Conservation (phyloP, 2,113 vertebrate genomes). For the Arvicanthis niloticus region DNA sequence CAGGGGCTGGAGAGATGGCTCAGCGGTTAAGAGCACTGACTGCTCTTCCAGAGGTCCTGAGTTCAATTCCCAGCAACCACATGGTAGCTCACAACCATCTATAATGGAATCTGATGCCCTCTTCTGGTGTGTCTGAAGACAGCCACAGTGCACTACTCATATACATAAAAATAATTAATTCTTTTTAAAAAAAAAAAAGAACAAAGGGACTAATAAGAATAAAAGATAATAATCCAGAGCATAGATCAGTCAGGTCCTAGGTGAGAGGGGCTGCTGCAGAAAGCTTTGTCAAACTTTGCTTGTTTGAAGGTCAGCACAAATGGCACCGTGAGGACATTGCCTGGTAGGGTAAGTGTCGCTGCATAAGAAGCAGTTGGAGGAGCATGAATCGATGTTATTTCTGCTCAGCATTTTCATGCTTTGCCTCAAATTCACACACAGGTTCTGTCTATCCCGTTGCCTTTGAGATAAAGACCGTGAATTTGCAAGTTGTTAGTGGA, state of each 20-base stretch:
- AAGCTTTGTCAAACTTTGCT: background rate
- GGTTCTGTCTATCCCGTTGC: background rate
- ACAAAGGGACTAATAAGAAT: background rate
- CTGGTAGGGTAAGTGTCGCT: background rate
- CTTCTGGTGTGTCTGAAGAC: too few species aligned
- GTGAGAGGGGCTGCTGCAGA: background rate
- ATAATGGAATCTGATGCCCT: too few species aligned
- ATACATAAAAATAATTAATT: too few species aligned
- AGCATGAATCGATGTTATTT: background rate
- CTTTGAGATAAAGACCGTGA: conserved; percentile 2
- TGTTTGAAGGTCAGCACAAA: background rate
- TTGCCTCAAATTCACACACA: background rate
- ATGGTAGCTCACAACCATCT: too few species aligned
- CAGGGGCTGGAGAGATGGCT: too few species aligned
- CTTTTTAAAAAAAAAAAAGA: conserved; percentile 6
- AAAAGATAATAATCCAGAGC: background rate
- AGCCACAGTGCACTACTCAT: too few species aligned
- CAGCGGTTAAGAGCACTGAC: too few species aligned
- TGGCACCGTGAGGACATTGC: background rate
- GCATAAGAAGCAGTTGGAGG: background rate
- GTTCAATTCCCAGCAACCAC: too few species aligned
- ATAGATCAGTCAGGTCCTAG: background rate
- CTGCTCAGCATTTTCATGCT: background rate
- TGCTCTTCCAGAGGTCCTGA: too few species aligned
- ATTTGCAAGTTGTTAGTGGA: background rate